Evolutionary conservation across 2,113 vertebrate species (phyloP).

Genomic region (Mobula hypostoma): DNA sequence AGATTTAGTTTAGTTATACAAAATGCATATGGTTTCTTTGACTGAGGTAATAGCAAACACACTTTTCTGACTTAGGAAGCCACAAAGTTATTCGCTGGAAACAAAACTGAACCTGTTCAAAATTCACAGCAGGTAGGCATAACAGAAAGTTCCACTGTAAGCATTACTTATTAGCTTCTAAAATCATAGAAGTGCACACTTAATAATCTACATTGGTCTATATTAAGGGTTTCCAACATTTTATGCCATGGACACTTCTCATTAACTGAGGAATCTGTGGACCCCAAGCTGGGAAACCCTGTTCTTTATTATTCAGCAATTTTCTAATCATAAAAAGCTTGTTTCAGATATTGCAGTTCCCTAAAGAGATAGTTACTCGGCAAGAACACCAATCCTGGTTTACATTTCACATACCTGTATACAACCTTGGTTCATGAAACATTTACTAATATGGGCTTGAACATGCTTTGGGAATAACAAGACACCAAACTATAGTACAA

Average conservation of each 20-base stretch:
- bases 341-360: background rate
- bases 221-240: background rate
- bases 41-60: background rate
- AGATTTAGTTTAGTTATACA: background rate
- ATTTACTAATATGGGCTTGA: background rate
- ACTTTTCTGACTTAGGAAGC: background rate
- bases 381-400: background rate
- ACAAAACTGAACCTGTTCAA: too few relatives aligned
- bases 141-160: too few relatives aligned
- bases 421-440: background rate
- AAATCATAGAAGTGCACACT: background rate
- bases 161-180: background rate
- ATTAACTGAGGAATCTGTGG: too few relatives aligned
- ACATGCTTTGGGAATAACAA: background rate
- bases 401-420: background rate
- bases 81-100: background rate
- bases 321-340: background rate
- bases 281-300: too few relatives aligned
- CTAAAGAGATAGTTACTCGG: background rate
- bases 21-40: background rate
- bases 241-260: too few relatives aligned
- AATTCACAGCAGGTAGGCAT: too few relatives aligned
- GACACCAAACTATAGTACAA: background rate
- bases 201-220: background rate
- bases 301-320: background rate